Percentiles rank a stretch among this genome's conserved stretches.
phyloP scores from a whole-genome alignment of 2,113 vertebrate species.

The Natator depressus region DNA sequence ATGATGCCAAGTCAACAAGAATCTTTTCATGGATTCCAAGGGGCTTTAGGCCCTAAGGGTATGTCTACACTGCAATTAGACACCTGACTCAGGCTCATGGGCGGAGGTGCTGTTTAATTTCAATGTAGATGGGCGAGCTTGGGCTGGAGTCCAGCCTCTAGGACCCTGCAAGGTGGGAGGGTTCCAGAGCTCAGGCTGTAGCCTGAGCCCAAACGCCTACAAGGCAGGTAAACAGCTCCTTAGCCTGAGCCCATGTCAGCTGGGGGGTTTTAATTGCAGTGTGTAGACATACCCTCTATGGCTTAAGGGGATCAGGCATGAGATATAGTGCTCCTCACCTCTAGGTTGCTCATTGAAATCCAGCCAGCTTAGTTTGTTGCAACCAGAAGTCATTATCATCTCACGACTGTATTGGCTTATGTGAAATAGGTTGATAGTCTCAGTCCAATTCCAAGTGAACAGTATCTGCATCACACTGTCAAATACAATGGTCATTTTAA shows the following conservation, averaged over 20 bases:
- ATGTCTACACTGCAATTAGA: background rate
- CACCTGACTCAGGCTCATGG: background rate
- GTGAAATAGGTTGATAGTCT: background rate
- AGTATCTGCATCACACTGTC: background rate
- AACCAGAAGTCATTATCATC: background rate
- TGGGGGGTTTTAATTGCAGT: background rate
- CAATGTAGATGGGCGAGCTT: too few relatives aligned
- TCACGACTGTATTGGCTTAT: background rate
- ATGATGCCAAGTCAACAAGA: background rate
- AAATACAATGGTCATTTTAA: background rate
- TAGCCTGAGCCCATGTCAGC: background rate
- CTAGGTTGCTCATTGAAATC: background rate
- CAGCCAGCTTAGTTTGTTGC: background rate
- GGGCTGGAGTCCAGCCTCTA: background rate
- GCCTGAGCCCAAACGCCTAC: background rate
- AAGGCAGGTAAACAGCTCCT: background rate
- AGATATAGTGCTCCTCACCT: background rate
- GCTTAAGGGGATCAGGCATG: background rate
- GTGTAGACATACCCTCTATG: background rate
- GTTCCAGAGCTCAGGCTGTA: background rate
- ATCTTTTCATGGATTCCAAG: background rate
- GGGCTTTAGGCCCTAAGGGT: background rate
- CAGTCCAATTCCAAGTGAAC: background rate
- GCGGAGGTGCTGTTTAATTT: background rate
- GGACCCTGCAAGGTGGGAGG: background rate